Percentiles rank a stretch among this genome's conserved stretches.
Evolutionary conservation across 37 sponge, comb jelly and placozoan genomes (phyloP).

Genomic region (Ianthella basta): DNA sequence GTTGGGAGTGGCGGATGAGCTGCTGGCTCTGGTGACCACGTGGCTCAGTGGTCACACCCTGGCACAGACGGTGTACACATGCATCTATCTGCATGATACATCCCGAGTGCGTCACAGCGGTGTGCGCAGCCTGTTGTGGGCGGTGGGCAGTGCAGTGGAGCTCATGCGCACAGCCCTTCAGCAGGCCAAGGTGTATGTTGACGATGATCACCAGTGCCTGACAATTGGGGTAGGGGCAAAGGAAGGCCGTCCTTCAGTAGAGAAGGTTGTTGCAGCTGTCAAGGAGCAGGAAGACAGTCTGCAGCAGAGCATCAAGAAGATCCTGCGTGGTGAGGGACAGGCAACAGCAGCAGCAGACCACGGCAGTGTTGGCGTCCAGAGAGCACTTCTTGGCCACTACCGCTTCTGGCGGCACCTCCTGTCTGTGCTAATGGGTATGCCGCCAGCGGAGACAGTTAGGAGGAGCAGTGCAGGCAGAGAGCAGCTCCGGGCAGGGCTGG

Average conservation of each 20-base stretch:
- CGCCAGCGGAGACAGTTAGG: no score
- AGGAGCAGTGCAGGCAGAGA: neutral
- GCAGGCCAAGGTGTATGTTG: constrained; percentile 67
- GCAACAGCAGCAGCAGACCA: neutral
- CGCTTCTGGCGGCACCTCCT: constrained; percentile 1
- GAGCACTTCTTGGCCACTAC: neutral
- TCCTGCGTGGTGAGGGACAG: neutral
- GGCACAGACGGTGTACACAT: constrained; percentile 97
- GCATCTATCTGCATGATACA: constrained; percentile 79
- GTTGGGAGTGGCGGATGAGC: constrained; percentile 90
- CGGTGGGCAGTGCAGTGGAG: constrained; percentile 58
- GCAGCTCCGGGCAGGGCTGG: neutral
- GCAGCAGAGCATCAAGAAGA: constrained; percentile 27
- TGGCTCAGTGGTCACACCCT: constrained; percentile 96
- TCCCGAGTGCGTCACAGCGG: constrained; percentile 42
- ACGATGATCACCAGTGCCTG: constrained; percentile 82
- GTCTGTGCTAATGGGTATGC: neutral
- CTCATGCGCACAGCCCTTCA: constrained; percentile 58
- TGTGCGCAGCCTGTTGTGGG: constrained; percentile 56
- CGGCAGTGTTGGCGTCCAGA: neutral
- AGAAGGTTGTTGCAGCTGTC: constrained; percentile 39
- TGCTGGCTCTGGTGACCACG: constrained; percentile 85
- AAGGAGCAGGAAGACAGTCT: constrained; percentile 65
- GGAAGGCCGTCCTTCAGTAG: neutral
- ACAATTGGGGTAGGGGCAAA: constrained; percentile 49